Evolutionary conservation across 1,140 invertebrate genomes (phyloP), one percentile per base, ranked within the genome.

Genomic region (Apolygus lucorum): DNA sequence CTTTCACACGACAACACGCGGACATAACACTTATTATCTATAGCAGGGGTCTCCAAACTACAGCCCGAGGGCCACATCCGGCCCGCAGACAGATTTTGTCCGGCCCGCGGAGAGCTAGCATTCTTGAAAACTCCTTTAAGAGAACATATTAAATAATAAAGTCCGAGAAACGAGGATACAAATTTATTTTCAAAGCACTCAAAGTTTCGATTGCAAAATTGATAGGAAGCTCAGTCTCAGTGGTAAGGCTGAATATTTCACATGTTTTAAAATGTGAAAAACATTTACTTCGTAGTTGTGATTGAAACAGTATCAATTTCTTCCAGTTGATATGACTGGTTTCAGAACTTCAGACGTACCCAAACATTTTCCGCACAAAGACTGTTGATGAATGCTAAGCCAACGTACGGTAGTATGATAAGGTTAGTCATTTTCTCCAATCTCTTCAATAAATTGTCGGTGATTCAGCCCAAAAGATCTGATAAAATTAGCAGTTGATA

Each of bases 41-140:
- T 1, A 25, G 1, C 68, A 59, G 54, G 68, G 68, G 26, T 29
- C 52, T 69, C 68, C 68, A 62, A 69, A 69, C 52, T 69, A 69
- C 68, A 42, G 68, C 68, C 68, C 54, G 29, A 8, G 68, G 68
- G 52, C 52, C 54, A 59, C 52, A 62, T 63, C 25, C 68, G 68
- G 68, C 54, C 68, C 68, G 25, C 68, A 29, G 65, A 67, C 54
- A 59, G 54, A 59, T 59, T 59, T 59, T 59, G 54, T 24, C 54
- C 54, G 54, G 54, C 22, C 54, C 54, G 54, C 54, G 54, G 22
- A 59, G 65, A 49, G 65, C 27, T 49, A 8, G 27, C 29, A 34
- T 67, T 42, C 65, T 42, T 67, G 22, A 67, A 67, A 67, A 49
- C 22, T 42, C 65, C 29, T 49, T 29, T 34, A 2, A 34, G 65